Evolutionary conservation across 2,797 vertebrate species (phyloP), one percentile per base, ranked within the genome.

Genomic region (Coranthus polyacanthus): DNA sequence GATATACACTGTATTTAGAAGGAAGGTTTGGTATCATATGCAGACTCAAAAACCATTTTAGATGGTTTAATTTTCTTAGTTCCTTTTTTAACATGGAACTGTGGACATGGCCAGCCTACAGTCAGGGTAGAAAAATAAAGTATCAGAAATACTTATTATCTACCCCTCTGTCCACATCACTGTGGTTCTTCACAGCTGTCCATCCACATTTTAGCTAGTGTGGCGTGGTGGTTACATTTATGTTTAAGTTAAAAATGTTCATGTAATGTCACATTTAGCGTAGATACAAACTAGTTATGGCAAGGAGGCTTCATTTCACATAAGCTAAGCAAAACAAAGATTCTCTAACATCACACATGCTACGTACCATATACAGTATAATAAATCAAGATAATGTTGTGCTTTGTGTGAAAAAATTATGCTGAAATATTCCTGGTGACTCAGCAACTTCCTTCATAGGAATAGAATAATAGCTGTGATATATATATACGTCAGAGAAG

Each of bases 381-480:
- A 68, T 32, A 21, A 59, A 69, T 64, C n/a, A 24, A 20, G 9
- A 55, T 46, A 44, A 66, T 43, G 39, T 36, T 68, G 3, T 45
- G 72, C 2, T 43, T 37, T 72, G 71, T 77, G 75, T 47, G 59
- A 32, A 32, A n/a, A 81, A 86, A 49, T 53, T 65, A 56, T 72
- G 70, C 38, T 58, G 47, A 38, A 44, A 65, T 88, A 67, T 79
- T 79, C 68, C 71, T 45, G 58, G 60, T 61, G 60, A 71, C 29
- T 74, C 70, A 84, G 85, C 79, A 87, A 53, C 71, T 62, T 66
- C 34, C 24, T 29, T 39, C 50, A 36, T 41, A 50, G n/a, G 39
- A 44, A 74, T 55, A 59, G 68, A 63, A 56, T 54, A 68, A 66
- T 56, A 42, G 81, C 26, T 44, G 29, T 16, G 11, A 58, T 24